Conservation (phyloP, 2,113 vertebrate species). For the Neofelis nebulosa region DNA sequence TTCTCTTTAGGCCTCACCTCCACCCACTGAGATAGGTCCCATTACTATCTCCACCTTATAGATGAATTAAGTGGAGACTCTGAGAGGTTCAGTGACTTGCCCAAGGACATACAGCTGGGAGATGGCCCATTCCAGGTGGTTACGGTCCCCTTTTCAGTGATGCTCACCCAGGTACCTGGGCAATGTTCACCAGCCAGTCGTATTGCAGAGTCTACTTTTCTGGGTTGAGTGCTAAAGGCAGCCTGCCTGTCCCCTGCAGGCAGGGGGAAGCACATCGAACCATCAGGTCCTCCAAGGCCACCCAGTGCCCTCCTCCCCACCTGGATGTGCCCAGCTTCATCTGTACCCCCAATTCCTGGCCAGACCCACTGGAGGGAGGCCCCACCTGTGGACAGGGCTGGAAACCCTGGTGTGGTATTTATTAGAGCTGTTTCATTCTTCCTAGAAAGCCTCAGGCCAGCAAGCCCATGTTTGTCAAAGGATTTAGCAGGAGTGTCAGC, state of each 20-base stretch:
- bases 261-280: neutral
- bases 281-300: neutral
- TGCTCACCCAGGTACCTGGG: neutral
- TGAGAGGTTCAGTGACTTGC: neutral
- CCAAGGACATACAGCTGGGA: neutral
- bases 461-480: neutral
- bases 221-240: neutral
- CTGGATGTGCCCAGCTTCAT: neutral
- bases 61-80: neutral
- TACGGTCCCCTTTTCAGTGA: neutral
- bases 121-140: neutral
- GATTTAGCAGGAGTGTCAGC: neutral
- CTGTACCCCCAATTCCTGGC: neutral
- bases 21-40: neutral
- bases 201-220: no score
- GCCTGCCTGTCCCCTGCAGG: neutral
- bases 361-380: neutral
- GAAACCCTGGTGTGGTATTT: neutral
- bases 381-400: neutral
- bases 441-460: neutral
- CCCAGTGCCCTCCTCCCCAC: neutral
- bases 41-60: neutral
- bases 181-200: neutral
- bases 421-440: neutral
- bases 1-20: neutral